A percentile compares a stretch with the other conserved stretches of the same genome.
Evolutionary conservation across 2,797 vertebrate genomes (phyloP).

Genomic region (Enteromius treurensis): DNA sequence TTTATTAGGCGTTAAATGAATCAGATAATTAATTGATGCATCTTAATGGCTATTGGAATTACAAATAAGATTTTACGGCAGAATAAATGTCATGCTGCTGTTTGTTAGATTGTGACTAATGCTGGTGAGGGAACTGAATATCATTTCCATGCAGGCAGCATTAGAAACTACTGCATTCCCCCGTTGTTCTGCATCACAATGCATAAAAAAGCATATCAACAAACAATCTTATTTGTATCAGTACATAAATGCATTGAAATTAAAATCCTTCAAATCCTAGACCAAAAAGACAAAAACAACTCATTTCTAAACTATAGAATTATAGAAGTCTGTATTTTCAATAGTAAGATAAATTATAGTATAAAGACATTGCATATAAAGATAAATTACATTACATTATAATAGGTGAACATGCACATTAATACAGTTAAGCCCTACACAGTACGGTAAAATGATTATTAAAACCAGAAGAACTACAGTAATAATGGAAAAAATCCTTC

Average conservation of each 20-base stretch:
- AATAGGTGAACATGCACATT: background rate
- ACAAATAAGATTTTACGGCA: slow-evolving; percentile 50
- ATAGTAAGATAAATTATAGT: background rate
- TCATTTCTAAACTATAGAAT: background rate
- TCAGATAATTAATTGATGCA: slow-evolving; percentile 59
- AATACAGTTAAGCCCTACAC: background rate
- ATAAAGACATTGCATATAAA: no score
- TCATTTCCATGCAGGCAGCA: background rate
- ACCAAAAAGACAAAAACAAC: background rate
- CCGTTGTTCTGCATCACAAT: background rate
- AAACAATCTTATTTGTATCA: background rate
- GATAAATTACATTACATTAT: background rate
- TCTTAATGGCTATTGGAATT: slow-evolving; percentile 54
- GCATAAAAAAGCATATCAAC: background rate
- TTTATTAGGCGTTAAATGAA: slow-evolving; percentile 54
- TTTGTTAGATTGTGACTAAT: slow-evolving; percentile 39
- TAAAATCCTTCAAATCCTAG: background rate
- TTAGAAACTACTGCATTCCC: background rate
- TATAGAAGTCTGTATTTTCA: background rate
- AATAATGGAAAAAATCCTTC: background rate
- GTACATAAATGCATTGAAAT: background rate
- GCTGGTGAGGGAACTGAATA: slow-evolving; percentile 1
- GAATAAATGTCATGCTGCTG: slow-evolving; percentile 28
- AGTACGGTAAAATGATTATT: background rate
- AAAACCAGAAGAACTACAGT: background rate